Evolutionary conservation across 2,888 invertebrate genomes (phyloP), one percentile per base, ranked within the genome.

Genomic region (Phengaris alcon): DNA sequence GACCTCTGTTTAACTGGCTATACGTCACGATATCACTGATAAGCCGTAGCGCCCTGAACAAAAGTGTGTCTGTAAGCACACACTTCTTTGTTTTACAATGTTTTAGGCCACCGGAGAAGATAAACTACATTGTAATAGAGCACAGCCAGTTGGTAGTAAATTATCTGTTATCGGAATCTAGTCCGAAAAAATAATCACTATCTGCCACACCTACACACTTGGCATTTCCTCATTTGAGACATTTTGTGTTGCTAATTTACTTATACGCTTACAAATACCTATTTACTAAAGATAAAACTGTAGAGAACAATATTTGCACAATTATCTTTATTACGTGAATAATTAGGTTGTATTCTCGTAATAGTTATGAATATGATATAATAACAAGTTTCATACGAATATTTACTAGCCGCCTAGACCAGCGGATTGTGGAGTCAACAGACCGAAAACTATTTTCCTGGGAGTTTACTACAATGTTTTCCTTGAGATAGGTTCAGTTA

Each of bases 371-470:
- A 55, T 48, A 48, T 48, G 15, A 59, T n/a, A 57, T 22, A 57
- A 15, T 15, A 15, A 8, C 59, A 59, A 5, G 12, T 15, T 6
- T 64, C 3, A 22, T 44, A 9, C 64, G 64, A 64, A 64, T 64
- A 35, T 5, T 64, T 10, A 64, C 35, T 35, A 35, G 10, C 3
- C 54, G n/a, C 64, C 6, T 64, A 35, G 64, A 64, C 22, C 35
- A 64, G 35, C 64, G 64, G 12, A 1, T 8, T 6, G 48, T 6
- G 48, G 48, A 44, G 35, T 64, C 64, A 64, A 64, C 64, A 44
- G 64, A 64, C 64, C 64, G 64, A 44, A 64, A 35, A 64, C 35
- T 64, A 64, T 64, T 64, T 64, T 64, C 64, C 64, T 35, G 64
- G 6, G 35, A 35, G 35, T 64, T 64, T 64, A 6, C 35, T 48